Evolutionary conservation across 2,888 invertebrate species (phyloP).

Genomic region (Enchytraeus crypticus): DNA sequence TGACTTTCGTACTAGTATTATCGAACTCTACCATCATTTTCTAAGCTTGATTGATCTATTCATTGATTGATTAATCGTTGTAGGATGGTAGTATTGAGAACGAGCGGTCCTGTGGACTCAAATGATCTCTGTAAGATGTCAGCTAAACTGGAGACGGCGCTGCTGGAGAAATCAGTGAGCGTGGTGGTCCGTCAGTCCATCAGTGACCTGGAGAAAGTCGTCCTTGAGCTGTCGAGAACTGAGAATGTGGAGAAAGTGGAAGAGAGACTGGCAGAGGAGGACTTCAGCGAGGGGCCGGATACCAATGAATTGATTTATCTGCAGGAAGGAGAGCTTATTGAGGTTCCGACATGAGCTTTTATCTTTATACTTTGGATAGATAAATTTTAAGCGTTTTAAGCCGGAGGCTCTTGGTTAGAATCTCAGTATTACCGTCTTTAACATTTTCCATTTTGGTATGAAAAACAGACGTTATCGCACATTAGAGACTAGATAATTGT

Average conservation of each 20-base stretch:
- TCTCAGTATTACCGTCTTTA: no score
- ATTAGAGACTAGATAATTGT: no score
- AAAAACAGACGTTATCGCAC: no score
- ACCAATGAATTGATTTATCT: neutral
- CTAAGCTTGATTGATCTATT: no score
- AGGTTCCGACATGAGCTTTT: no score
- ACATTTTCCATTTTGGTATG: no score
- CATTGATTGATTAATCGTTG: neutral
- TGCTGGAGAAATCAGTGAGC: neutral
- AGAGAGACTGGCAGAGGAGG: neutral
- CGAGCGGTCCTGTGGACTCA: neutral
- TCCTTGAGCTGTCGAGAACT: neutral
- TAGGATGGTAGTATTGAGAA: slow-evolving; percentile 7
- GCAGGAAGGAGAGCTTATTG: slow-evolving; percentile 3
- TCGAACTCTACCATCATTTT: no score
- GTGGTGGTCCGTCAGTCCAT: neutral
- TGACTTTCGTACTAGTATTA: no score
- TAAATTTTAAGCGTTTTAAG: no score
- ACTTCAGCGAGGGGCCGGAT: neutral
- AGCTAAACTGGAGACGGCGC: neutral
- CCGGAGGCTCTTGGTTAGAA: no score
- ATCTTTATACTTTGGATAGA: no score
- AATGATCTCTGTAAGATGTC: neutral
- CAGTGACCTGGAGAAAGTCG: neutral
- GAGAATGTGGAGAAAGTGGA: neutral